phyloP scores from a whole-genome alignment of 2,113 vertebrate species.

The Dicrurus megarhynchus region DNA sequence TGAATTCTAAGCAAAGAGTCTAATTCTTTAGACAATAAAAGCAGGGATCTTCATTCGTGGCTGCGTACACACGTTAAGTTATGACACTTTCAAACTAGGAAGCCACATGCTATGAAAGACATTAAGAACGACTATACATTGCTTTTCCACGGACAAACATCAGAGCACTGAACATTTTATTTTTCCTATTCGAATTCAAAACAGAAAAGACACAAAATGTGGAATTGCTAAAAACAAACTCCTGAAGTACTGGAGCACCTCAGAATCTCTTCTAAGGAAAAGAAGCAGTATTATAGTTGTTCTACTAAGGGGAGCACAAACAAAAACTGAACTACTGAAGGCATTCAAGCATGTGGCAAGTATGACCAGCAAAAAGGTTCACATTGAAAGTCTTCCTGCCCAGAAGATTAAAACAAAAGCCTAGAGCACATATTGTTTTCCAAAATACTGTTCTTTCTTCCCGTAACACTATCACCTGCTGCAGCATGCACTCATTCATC shows the following conservation, averaged over 20 bases:
- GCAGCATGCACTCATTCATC: neutral
- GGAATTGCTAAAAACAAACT: neutral
- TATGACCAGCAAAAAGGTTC: neutral
- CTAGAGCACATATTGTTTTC: neutral
- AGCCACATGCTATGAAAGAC: neutral
- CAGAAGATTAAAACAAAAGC: neutral
- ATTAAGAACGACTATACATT: neutral
- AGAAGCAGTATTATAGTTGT: neutral
- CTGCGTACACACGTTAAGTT: fast-evolving
- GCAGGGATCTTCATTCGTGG: neutral
- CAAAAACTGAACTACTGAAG: neutral
- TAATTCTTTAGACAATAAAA: neutral
- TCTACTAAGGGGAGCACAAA: neutral
- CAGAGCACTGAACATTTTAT: neutral
- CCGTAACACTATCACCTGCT: neutral
- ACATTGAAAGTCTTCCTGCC: neutral
- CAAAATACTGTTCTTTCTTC: neutral
- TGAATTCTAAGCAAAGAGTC: neutral
- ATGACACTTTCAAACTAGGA: neutral
- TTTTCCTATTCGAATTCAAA: neutral
- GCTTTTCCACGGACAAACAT: neutral
- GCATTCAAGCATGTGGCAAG: neutral
- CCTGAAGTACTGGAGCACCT: neutral
- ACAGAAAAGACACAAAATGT: neutral
- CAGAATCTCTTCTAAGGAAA: neutral